These are phyloP conservation scores for Meiosimyza platycephala DNA, from an alignment of 2,888 invertebrate genomes.

Conservation along the genomic window DNA sequence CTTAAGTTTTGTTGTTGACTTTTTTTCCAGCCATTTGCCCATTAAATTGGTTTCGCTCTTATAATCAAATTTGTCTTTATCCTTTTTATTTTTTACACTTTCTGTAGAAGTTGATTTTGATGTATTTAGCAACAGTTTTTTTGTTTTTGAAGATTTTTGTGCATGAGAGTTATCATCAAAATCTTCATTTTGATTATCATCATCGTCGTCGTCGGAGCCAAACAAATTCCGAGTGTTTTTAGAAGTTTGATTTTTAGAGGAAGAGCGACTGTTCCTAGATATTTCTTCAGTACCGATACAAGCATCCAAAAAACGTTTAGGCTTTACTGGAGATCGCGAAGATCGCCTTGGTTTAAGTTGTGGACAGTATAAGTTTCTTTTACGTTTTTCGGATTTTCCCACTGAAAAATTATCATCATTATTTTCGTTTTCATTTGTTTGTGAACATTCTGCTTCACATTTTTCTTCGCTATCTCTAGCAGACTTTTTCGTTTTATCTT, in stretches of 20 bases:
- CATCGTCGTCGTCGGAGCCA: conserved; percentile 37
- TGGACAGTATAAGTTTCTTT: background rate
- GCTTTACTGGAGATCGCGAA: conserved; percentile 40
- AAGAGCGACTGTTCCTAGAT: background rate
- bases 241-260: conserved; percentile 13
- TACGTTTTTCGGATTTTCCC: conserved; percentile 3
- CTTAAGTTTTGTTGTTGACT: background rate
- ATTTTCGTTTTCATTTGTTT: background rate
- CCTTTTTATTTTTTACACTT: conserved; percentile 37
- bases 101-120: conserved; percentile 21
- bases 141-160: conserved; percentile 14
- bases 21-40: conserved; percentile 41
- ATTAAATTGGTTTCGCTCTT: conserved; percentile 38
- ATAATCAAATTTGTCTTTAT: conserved; percentile 15
- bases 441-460: background rate
- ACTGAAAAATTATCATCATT: conserved; percentile 6
- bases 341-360: conserved; percentile 35
- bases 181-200: background rate
- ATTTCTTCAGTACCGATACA: background rate
- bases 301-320: conserved; percentile 35
- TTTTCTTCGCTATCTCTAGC: background rate
- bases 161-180: conserved; percentile 14
- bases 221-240: conserved; percentile 39
- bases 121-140: conserved; percentile 21
- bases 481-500: background rate